A percentile compares a stretch with the other conserved stretches of the same genome.
Conservation (phyloP, 2,888 invertebrate genomes). For the Diaphora mendica region DNA sequence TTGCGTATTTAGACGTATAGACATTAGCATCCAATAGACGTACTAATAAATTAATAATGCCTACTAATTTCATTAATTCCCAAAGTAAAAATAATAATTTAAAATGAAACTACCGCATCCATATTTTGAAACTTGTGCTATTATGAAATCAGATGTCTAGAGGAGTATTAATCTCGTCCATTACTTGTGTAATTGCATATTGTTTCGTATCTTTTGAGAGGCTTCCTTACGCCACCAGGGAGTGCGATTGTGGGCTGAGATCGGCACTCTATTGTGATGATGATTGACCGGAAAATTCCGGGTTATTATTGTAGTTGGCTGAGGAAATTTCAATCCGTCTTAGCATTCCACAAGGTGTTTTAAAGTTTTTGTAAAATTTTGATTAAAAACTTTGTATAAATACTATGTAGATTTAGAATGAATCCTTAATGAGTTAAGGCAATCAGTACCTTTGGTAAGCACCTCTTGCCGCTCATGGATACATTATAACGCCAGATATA, state of each 20-base stretch:
- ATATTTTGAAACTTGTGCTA: constrained; percentile 7
- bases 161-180: constrained; percentile 49
- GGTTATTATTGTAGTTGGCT: background rate
- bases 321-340: background rate
- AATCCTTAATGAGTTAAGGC: no score
- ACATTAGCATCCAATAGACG: no score
- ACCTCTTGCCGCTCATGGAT: no score
- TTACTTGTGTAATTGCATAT: constrained; percentile 51
- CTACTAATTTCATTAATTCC: no score
- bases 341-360: background rate
- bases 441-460: no score
- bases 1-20: no score
- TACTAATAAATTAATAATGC: no score
- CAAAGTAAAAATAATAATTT: background rate
- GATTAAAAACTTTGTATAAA: background rate
- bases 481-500: no score
- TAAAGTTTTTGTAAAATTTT: background rate
- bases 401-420: background rate
- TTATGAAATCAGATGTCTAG: constrained; percentile 49
- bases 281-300: constrained; percentile 20
- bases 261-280: constrained; percentile 13
- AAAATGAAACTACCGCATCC: constrained; percentile 25
- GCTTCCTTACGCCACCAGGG: constrained; percentile 18
- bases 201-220: constrained; percentile 46
- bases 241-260: constrained; percentile 5